phyloP scores from a whole-genome alignment of 2,888 invertebrate species.

The Epirrita christyi region DNA sequence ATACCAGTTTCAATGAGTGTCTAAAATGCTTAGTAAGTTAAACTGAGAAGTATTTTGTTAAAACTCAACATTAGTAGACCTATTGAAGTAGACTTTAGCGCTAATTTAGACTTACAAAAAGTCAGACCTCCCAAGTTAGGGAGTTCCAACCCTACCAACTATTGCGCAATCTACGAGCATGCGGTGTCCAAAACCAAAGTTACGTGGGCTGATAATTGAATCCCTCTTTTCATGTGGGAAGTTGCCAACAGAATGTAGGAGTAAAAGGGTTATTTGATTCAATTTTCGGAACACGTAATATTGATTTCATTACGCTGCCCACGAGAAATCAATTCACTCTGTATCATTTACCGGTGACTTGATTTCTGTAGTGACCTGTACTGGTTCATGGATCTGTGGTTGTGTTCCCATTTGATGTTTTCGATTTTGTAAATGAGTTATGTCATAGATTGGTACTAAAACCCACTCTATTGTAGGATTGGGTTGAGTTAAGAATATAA shows the following conservation, averaged over 20 bases:
- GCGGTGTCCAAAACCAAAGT: conserved; percentile 25
- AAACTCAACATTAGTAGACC: no score
- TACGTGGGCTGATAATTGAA: conserved; percentile 26
- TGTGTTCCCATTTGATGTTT: no score
- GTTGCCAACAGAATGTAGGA: conserved; percentile 23
- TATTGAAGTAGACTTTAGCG: background rate
- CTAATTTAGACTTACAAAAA: conserved; percentile 2
- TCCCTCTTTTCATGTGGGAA: conserved; percentile 27
- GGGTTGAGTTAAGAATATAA: no score
- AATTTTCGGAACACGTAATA: conserved; percentile 24
- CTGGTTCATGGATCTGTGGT: background rate
- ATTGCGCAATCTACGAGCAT: conserved; percentile 20
- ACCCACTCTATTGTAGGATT: no score
- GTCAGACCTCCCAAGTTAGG: background rate
- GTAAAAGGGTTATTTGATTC: conserved; percentile 20
- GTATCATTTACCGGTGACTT: conserved; percentile 11
- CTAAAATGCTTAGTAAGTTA: no score
- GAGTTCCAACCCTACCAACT: conserved; percentile 9
- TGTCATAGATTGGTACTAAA: no score
- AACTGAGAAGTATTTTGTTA: no score
- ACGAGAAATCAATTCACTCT: conserved; percentile 24
- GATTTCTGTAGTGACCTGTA: background rate
- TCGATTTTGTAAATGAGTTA: no score
- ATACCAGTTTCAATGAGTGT: no score
- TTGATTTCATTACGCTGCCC: conserved; percentile 23